Evolutionary conservation across 2,113 vertebrate species (phyloP).

Genomic region (Zootoca vivipara): DNA sequence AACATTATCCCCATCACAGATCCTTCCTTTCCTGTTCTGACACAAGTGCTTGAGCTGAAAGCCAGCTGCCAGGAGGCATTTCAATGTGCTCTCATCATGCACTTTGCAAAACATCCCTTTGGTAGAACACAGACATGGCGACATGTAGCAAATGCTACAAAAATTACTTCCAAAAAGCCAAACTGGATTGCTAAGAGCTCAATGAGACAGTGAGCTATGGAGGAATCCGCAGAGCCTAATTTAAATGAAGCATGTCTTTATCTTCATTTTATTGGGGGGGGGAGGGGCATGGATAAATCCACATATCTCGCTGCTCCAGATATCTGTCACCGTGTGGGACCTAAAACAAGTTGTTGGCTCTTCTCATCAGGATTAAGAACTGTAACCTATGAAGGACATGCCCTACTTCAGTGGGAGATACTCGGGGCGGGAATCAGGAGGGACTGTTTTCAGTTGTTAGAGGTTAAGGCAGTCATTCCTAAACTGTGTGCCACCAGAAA

Average conservation of each 20-base stretch:
- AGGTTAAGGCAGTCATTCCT: neutral
- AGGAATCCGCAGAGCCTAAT: neutral
- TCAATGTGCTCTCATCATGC: neutral
- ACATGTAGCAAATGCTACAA: conserved; percentile 14
- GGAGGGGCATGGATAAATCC: neutral
- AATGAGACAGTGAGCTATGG: neutral
- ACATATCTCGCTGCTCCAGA: neutral
- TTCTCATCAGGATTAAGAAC: conserved; percentile 18
- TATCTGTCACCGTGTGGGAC: neutral
- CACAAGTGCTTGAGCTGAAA: conserved; percentile 29
- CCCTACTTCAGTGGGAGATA: too few relatives aligned
- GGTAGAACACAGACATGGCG: conserved; percentile 12
- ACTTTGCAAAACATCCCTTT: neutral
- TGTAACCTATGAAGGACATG: neutral
- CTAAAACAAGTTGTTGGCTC: neutral
- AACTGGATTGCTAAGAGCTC: conserved; percentile 9
- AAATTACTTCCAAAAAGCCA: conserved; percentile 17
- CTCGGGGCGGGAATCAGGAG: too few relatives aligned
- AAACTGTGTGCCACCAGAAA: neutral
- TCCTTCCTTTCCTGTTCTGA: conserved; percentile 17
- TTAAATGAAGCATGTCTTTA: neutral
- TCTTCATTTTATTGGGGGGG: conserved; percentile 8
- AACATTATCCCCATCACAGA: neutral
- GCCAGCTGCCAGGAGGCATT: conserved; percentile 41
- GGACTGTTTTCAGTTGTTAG: neutral